Evolutionary conservation across 2,888 invertebrate genomes (phyloP), one percentile per base, ranked within the genome.

Genomic region (Deilephila porcellus): DNA sequence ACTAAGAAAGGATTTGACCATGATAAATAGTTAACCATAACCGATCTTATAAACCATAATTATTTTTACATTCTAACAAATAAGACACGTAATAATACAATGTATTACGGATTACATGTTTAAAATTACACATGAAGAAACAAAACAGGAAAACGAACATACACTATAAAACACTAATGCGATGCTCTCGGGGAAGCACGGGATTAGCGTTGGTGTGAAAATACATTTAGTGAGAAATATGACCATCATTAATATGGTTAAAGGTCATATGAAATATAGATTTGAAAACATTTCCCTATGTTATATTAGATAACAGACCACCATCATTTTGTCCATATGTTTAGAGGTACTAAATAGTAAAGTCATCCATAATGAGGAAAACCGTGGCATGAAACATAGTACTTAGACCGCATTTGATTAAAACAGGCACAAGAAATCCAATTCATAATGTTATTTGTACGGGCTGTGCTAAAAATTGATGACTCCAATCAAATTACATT

Each of bases 191-290:
- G 60, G n/a, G 32, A 17, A 63, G 53, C 64, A 64, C 56, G 56
- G 52, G 71, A 62, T 52, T 52, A 60, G 19, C 20, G 17, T 45
- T 67, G 17, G 52, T 29, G 52, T 67, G 52, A 67, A 67, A 64
- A 64, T 64, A 64, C 20, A 64, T 45, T 20, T 45, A 34, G 45
- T 45, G 20, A 45, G 64, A 64, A 67, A 67, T 67, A 67, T 67
- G 37, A 67, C 45, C 25, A 17, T 25, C 29, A 67, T 25, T 45
- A 67, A 29, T 67, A 25, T 4, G 45, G 14, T 20, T 45, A 45
- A 67, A 67, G 64, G 20, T 45, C 64, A 64, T 64, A 45, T 20
- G 63, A n/a, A 34, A 19, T 60, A 37, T 34, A 63, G 4, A 60
- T 20, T 60, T n/a, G 29, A 60, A 60, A 29, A 60, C 17, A 60